Percentiles rank a stretch among this genome's conserved stretches.
These are phyloP conservation scores for Tuberolachnus salignus DNA, from an alignment of 2,888 invertebrate genomes.

Conservation along the genomic window DNA sequence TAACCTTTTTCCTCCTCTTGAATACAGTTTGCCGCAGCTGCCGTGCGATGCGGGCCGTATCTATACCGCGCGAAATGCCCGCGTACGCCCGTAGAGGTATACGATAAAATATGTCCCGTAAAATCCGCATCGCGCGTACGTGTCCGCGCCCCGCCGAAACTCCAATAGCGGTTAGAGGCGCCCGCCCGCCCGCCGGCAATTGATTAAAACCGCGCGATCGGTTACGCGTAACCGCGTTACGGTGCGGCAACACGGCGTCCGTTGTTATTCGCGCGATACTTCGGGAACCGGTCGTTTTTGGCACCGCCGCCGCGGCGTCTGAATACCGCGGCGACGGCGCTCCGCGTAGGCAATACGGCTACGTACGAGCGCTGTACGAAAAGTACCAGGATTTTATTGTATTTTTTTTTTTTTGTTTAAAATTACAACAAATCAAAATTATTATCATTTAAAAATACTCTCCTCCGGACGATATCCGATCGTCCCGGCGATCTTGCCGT, in stretches of 20 bases:
- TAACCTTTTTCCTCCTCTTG: slow-evolving; percentile 24
- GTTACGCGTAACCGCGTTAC: no score
- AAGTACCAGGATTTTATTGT: no score
- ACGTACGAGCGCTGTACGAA: no score
- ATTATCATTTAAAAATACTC: no score
- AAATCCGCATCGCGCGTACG: slow-evolving; percentile 17
- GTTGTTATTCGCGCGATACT: no score
- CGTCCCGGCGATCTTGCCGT: no score
- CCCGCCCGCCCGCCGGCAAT: no score
- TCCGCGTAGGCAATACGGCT: background rate
- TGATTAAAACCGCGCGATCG: no score
- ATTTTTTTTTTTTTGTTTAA: no score
- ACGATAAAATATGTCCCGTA: background rate
- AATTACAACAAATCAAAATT: no score
- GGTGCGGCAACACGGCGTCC: no score
- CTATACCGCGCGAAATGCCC: background rate
- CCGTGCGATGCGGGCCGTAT: background rate
- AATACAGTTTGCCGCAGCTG: slow-evolving; percentile 32
- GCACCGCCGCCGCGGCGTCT: background rate
- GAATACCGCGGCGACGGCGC: background rate
- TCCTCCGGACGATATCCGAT: no score
- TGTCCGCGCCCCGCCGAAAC: background rate
- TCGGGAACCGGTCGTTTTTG: background rate
- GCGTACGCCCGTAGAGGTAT: background rate
- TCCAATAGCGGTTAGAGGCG: background rate